These are phyloP conservation scores for Psittacula echo DNA, from an alignment of 2,797 vertebrate species.

Conservation along the genomic window DNA sequence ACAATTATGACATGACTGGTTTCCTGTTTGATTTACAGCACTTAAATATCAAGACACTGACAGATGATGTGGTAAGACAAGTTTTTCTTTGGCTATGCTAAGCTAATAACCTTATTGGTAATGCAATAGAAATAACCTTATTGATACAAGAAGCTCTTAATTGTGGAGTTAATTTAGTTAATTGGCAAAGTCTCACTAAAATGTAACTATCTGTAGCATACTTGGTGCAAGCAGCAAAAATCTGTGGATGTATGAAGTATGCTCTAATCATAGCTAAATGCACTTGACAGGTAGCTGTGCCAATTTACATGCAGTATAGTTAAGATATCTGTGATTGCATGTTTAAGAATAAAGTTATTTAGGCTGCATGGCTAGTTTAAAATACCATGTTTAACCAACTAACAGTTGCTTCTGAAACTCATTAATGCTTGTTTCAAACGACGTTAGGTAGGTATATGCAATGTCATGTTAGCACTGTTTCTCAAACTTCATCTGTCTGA, in stretches of 20 bases:
- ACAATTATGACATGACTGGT: slow-evolving; percentile 53
- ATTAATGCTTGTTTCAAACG: neutral
- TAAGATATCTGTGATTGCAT: neutral
- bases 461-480: neutral
- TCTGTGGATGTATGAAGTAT: neutral
- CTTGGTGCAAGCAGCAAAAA: neutral
- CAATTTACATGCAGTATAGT: neutral
- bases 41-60: slow-evolving; percentile 93
- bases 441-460: neutral
- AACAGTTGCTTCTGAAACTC: neutral
- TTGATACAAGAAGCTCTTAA: slow-evolving; percentile 17
- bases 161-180: slow-evolving; percentile 1
- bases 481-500: neutral
- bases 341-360: neutral
- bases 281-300: neutral
- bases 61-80: slow-evolving; percentile 95
- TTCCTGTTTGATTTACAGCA: slow-evolving; percentile 83
- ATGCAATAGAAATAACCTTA: slow-evolving; percentile 16
- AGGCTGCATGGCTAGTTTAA: slow-evolving; percentile 11
- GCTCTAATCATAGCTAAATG: neutral
- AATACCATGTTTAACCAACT: neutral
- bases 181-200: slow-evolving; percentile 26
- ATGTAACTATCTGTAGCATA: slow-evolving; percentile 17
- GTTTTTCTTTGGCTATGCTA: slow-evolving; percentile 32
- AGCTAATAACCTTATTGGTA: slow-evolving; percentile 46